Percentiles rank a stretch among this genome's conserved stretches.
These are phyloP conservation scores for Pachycephala philippinensis DNA, from an alignment of 2,113 vertebrate species.

Conservation along the genomic window DNA sequence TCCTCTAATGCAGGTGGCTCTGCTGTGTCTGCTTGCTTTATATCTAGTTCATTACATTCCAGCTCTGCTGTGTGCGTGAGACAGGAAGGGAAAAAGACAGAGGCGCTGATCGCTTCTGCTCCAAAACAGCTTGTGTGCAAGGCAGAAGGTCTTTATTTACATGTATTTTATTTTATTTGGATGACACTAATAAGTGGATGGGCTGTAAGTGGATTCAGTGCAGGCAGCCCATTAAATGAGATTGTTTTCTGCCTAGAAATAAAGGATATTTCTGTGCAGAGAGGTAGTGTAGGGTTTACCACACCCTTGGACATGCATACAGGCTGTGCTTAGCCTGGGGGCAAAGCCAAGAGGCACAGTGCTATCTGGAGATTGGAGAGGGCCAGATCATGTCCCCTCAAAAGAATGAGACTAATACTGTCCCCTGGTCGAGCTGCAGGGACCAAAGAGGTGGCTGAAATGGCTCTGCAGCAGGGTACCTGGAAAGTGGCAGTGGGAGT, in stretches of 20 bases:
- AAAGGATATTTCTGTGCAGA: background rate
- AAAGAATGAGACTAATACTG: background rate
- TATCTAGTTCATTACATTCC: background rate
- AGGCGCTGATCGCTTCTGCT: background rate
- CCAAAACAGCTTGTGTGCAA: background rate
- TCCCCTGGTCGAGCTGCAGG: background rate
- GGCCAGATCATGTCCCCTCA: background rate
- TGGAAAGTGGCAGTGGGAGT: background rate
- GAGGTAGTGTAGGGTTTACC: background rate
- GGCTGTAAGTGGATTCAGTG: slow-evolving; percentile 12
- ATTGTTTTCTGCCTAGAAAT: background rate
- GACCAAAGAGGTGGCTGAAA: background rate
- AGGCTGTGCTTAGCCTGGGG: background rate
- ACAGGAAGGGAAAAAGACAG: slow-evolving; percentile 3
- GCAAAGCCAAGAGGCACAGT: background rate
- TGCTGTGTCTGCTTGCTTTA: background rate
- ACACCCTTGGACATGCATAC: background rate
- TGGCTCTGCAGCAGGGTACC: background rate
- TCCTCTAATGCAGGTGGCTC: background rate
- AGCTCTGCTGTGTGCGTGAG: background rate
- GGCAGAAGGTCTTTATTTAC: slow-evolving; percentile 39
- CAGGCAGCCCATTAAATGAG: background rate
- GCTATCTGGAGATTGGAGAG: background rate
- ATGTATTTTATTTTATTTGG: slow-evolving; percentile 30
- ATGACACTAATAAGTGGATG: slow-evolving; percentile 43